Evolutionary conservation across 2,888 invertebrate species (phyloP), one percentile per base, ranked within the genome.

Genomic region (Andrena flavipes): DNA sequence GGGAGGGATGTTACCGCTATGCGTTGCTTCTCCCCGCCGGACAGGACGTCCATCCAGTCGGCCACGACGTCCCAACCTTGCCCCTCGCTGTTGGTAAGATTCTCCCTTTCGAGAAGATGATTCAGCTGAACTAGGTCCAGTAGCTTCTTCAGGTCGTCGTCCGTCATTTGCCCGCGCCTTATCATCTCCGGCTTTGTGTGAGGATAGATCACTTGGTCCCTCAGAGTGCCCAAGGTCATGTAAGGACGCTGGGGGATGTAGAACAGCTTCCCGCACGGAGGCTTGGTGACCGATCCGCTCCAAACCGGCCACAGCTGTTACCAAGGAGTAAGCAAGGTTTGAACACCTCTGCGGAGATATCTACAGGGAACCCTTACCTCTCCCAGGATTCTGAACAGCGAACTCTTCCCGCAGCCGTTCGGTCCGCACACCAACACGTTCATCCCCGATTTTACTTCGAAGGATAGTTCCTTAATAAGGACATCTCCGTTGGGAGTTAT

Each of bases 361-460:
- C 42, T 16, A 42, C 13, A 8, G n/a, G 63, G 42, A n/a, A 69
- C n/a, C 73, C 56, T 91, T 86, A 96, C 95, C 94, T 99, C 99
- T 62, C 99, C 99, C 16, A 99, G 95, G 91, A 99, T 97, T 76
- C 99, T 96, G 95, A 99, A 99, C 90, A 99, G 95, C 0, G 99
- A 99, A 72, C 98, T 98, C 94, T 99, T 99, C 65, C 99, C 99
- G 94, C 99, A 99, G 0, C 99, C 99, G 94, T 99, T 99, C 2
- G 99, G 99, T 0, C 99, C 99, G 93, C 99, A 99, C 0, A 99
- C 98, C n/a, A 99, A 94, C 0, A 99, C 99, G 95, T 99, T 99
- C 95, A 98, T 97, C 56, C 99, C 99, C 0, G 99, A 98, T 88
- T 96, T 96, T 72, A 98, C 99, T 96, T 99, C 98, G 92, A 99